These are phyloP conservation scores for Hystrix cristata DNA, from an alignment of 2,113 vertebrate genomes.

Conservation along the genomic window DNA sequence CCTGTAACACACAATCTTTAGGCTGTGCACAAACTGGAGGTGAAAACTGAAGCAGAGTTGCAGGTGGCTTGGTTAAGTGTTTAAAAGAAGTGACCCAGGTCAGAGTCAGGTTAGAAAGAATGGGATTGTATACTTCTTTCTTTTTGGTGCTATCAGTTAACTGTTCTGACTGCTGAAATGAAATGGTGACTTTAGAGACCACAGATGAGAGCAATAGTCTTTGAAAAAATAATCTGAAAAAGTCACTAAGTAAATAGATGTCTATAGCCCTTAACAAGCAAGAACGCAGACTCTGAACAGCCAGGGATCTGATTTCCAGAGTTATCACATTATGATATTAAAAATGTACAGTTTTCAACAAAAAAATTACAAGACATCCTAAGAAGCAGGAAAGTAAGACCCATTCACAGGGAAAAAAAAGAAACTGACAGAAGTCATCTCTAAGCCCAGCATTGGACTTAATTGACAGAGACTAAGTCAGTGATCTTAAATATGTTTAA, in stretches of 20 bases:
- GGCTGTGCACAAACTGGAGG: background rate
- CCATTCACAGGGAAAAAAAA: background rate
- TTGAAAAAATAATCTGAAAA: slow-evolving; percentile 28
- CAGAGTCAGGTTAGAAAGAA: background rate
- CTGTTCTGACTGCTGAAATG: background rate
- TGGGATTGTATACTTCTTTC: background rate
- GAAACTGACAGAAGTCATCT: background rate
- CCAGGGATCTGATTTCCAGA: slow-evolving; percentile 26
- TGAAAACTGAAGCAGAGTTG: background rate
- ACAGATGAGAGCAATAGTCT: background rate
- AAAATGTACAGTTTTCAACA: slow-evolving; percentile 10
- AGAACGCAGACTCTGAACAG: background rate
- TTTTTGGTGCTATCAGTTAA: background rate
- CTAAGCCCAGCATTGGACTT: background rate
- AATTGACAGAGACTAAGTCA: background rate
- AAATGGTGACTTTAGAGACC: background rate
- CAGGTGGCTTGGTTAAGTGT: background rate
- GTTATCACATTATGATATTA: slow-evolving; percentile 2
- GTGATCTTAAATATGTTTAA: background rate
- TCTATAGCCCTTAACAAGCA: background rate
- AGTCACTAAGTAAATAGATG: slow-evolving; percentile 27
- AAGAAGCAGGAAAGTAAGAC: background rate
- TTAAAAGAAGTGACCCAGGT: background rate
- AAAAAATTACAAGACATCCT: slow-evolving; percentile 24
- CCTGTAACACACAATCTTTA: background rate